A percentile compares a stretch with the other conserved stretches of the same genome.
These are phyloP conservation scores for Onychostoma macrolepis DNA, from an alignment of 2,113 vertebrate species.

Conservation along the genomic window DNA sequence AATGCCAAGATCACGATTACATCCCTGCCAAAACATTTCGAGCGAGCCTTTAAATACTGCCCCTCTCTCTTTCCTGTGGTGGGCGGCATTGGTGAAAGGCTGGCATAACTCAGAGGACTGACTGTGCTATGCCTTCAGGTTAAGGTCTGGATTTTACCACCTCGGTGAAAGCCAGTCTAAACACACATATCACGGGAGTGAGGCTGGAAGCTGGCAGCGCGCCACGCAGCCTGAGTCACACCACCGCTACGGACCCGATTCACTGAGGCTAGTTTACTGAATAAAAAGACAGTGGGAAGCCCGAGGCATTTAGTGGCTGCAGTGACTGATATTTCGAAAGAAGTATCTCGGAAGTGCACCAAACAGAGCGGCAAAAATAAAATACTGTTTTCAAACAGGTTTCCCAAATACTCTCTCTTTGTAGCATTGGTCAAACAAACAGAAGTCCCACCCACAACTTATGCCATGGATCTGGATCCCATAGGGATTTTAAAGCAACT, in stretches of 20 bases:
- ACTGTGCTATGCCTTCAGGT: conserved; percentile 49
- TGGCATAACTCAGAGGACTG: conserved; percentile 47
- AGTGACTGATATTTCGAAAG: background rate
- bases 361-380: background rate
- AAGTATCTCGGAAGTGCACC: background rate
- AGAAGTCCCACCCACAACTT: background rate
- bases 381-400: background rate
- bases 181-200: conserved; percentile 55
- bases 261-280: background rate
- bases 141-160: conserved; percentile 55
- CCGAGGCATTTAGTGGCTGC: background rate
- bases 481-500: background rate
- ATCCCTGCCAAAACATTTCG: conserved; percentile 39
- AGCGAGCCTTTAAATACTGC: conserved; percentile 44
- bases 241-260: background rate
- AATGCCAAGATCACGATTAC: conserved; percentile 31
- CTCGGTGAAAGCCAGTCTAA: conserved; percentile 59
- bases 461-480: background rate
- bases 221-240: conserved; percentile 11
- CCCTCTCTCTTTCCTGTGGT: conserved; percentile 51
- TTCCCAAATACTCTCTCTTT: background rate
- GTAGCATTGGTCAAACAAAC: background rate
- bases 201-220: conserved; percentile 43
- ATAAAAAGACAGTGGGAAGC: background rate
- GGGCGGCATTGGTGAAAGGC: conserved; percentile 36